Percentiles rank a stretch among this genome's conserved stretches.
phyloP scores from a whole-genome alignment of 2,888 invertebrate genomes.

The Protula sp. region DNA sequence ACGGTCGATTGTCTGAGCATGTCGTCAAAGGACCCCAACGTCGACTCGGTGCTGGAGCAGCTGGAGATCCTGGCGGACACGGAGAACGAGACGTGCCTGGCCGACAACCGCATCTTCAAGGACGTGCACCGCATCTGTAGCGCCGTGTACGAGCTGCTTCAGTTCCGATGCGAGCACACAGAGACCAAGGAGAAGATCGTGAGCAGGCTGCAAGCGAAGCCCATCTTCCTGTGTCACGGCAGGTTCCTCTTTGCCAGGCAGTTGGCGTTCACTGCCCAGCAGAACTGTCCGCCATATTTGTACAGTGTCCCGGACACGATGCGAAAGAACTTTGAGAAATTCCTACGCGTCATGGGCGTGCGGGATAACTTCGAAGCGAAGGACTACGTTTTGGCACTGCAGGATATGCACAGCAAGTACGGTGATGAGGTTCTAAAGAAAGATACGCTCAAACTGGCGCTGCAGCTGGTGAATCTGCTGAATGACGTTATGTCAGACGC shows the following conservation, averaged over 20 bases:
- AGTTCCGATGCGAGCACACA: neutral
- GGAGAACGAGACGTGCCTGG: neutral
- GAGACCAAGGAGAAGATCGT: slow-evolving; percentile 2
- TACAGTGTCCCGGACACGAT: slow-evolving; percentile 23
- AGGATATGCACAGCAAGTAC: slow-evolving; percentile 13
- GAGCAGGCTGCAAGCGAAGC: slow-evolving; percentile 11
- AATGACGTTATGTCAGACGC: slow-evolving; percentile 20
- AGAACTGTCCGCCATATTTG: slow-evolving; percentile 28
- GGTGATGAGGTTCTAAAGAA: slow-evolving; percentile 10
- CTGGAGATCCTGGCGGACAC: slow-evolving; percentile 19
- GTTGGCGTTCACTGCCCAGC: slow-evolving; percentile 21
- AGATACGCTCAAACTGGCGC: slow-evolving; percentile 20
- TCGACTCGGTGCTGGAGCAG: slow-evolving; percentile 23
- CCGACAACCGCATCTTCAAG: neutral
- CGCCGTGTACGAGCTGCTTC: neutral
- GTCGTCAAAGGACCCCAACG: slow-evolving; percentile 13
- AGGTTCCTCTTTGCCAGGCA: slow-evolving; percentile 18
- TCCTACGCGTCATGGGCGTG: slow-evolving; percentile 23
- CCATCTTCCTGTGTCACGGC: slow-evolving; percentile 21
- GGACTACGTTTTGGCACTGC: slow-evolving; percentile 22
- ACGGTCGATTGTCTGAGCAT: slow-evolving; percentile 18
- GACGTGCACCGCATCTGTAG: neutral
- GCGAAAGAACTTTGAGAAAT: slow-evolving; percentile 12
- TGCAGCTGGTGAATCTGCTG: slow-evolving; percentile 22
- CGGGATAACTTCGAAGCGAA: slow-evolving; percentile 23